Evolutionary conservation across 2,113 vertebrate species (phyloP), one percentile per base, ranked within the genome.

Genomic region (Ranitomeya variabilis): DNA sequence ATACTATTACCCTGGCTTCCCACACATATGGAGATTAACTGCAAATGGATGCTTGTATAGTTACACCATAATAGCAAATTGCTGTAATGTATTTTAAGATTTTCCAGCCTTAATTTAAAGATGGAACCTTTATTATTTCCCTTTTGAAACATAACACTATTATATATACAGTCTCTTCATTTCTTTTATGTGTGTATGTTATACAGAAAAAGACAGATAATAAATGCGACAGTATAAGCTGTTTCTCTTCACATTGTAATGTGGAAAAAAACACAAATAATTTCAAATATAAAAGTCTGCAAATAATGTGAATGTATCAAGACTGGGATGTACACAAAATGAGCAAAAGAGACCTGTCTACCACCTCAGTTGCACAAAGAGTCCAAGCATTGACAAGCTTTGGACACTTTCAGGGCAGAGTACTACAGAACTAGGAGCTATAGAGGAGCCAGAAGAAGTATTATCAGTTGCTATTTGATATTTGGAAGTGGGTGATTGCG

Each of bases 11-110:
- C 81, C 81, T 23, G 62, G 81, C 81, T 69, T 83, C 81, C 62
- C 45, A 83, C 81, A 83, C 81, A 66, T 83, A 67, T 83, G 12
- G 62, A 83, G 81, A 83, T 83, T 83, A 83, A 83, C 81, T 83
- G 81, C 81, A 83, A 83, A 67, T 83, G 81, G 81, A 83, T 83
- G 51, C 81, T 54, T 67, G 64, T 66, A 69, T 69, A 67, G 37
- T 83, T 83, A 69, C 14, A 69, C 60, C 81, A 83, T 67, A 83
- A 67, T 21, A 83, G 64, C 11, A 83, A 69, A 83, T 83, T 54
- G 81, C 45, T 83, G 62, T n/a, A 83, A 83, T 52, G 81, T 83
- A 69, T 69, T 15, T 19, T 69, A 69, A 37, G 37, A 45, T 16
- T 45, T 74, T 45, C 31, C 14, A 45, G 31, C 18, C 13, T 74